Conservation (phyloP, 2,888 invertebrate genomes). For the Caenorhabditis imperialis region DNA sequence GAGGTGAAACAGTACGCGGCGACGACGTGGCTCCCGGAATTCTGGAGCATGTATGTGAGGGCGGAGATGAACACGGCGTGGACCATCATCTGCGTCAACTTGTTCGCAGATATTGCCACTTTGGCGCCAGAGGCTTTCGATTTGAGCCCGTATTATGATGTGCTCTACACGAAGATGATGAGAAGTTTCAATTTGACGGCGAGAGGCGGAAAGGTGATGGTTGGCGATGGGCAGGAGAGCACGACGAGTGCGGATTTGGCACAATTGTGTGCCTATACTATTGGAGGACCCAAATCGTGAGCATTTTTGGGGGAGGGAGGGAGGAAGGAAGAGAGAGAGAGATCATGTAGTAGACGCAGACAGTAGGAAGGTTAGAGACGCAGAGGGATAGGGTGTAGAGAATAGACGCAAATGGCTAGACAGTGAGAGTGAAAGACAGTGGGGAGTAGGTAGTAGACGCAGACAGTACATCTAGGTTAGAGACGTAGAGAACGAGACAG, state of each 20-base stretch:
- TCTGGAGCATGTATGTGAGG: slow-evolving; percentile 57
- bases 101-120: slow-evolving; percentile 23
- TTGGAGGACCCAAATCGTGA: slow-evolving; percentile 49
- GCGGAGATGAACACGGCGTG: slow-evolving; percentile 61
- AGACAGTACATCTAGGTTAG: too few species aligned
- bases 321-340: too few species aligned
- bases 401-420: too few species aligned
- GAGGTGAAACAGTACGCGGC: slow-evolving; percentile 47
- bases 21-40: slow-evolving; percentile 48
- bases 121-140: slow-evolving; percentile 46
- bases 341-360: too few species aligned
- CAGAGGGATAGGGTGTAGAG: too few species aligned
- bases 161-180: slow-evolving; percentile 57
- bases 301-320: background rate
- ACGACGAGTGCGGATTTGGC: slow-evolving; percentile 13
- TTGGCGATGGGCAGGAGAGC: slow-evolving; percentile 40
- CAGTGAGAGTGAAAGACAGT: too few species aligned
- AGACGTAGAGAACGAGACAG: too few species aligned
- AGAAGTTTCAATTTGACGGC: slow-evolving; percentile 55
- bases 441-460: too few species aligned
- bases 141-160: slow-evolving; percentile 47
- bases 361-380: too few species aligned
- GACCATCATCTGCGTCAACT: slow-evolving; percentile 41
- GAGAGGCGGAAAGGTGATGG: slow-evolving; percentile 49
- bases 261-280: slow-evolving; percentile 15